Evolutionary conservation across 2,888 invertebrate species (phyloP), one percentile per base, ranked within the genome.

Genomic region (Lycophotia porphyrea): DNA sequence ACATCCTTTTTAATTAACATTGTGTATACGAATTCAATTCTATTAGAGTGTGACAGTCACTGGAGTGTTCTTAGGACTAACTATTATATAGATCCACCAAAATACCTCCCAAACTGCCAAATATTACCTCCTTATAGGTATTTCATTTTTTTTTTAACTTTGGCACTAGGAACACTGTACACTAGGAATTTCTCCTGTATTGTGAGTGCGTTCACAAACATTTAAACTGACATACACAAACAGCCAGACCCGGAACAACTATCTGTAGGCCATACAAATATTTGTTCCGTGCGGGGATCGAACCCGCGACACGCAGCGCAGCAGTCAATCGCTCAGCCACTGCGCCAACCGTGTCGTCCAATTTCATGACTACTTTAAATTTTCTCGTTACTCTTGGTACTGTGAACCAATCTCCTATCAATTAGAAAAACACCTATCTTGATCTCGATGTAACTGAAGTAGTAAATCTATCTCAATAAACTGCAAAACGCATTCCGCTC

Each of bases 401-500:
- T 4, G 11, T 9, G 24, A 49, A 49, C 24, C 24, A 24, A n/a
- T 49, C 24, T 52, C 52, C 52, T n/a, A n/a, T 13, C 52, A 52
- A 52, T 52, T 52, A n/a, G 4, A 4, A 52, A 52, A n/a, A n/a
- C n/a, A 49, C 9, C n/a, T 52, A n/a, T 4, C 11, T 24, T 24
- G 24, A 61, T 36, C 13, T 61, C 5, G 36, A 63, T 39, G 2
- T n/a, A n/a, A 63, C 1, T n/a, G n/a, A 18, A 18, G 39, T 7
- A n/a, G 13, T 7, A 15, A 39, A 39, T n/a, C 21, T 39, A n/a
- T 61, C 7, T 15, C 8, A 5, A 13, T n/a, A 39, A 3, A 27
- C n/a, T 39, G 63, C 63, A 27, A 81, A 82, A 36, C 58, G 52
- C 70, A 69, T 2, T 31, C 2, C 70, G 21, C 80, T 84, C 52